Evolutionary conservation across 2,113 vertebrate genomes (phyloP), one percentile per base, ranked within the genome.

Genomic region (Tretioscincus oriximinensis): DNA sequence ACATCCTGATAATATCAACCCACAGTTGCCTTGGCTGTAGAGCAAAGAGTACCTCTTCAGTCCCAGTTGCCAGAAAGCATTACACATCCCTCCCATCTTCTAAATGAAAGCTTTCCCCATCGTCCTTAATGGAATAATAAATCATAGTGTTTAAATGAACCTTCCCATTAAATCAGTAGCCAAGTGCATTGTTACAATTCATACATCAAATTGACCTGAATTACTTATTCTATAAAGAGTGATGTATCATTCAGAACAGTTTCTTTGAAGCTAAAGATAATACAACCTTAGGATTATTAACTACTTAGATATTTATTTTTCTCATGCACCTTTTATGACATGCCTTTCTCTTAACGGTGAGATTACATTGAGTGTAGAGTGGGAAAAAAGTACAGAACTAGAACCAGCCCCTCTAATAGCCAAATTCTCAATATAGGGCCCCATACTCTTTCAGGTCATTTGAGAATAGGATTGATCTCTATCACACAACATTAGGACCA

Each of bases 161-260:
- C 24, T 84, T 82, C 76, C 54, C 67, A 80, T 63, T 14, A 85
- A 77, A 83, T 76, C 26, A 64, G 29, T 2, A 82, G 63, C 9
- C 12, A 68, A 21, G 2, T 84, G 68, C 61, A 76, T 87, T 82
- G 74, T 88, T 81, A 26, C 41, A 84, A 64, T 82, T 69, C 64
- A 65, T 61, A 45, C 51, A 69, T 3, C 45, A 85, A n/a, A 72
- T 67, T 72, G 1, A 0, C 3, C 31, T 29, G 72, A 64, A 41
- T 66, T 73, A 63, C 66, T 84, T 87, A 51, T 66, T 84, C 79
- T 70, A 67, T 66, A 84, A 74, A 81, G 61, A 68, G 60, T 35
- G 29, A 45, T 35, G 18, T n/a, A 60, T 78, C 29, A 78, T 47
- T 78, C 65, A 64, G 49, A 24, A 45, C 18, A 29, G 31, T 26